A percentile compares a stretch with the other conserved stretches of the same genome.
Conservation (phyloP, 2,888 invertebrate species). For the Boloria euphrosyne region DNA sequence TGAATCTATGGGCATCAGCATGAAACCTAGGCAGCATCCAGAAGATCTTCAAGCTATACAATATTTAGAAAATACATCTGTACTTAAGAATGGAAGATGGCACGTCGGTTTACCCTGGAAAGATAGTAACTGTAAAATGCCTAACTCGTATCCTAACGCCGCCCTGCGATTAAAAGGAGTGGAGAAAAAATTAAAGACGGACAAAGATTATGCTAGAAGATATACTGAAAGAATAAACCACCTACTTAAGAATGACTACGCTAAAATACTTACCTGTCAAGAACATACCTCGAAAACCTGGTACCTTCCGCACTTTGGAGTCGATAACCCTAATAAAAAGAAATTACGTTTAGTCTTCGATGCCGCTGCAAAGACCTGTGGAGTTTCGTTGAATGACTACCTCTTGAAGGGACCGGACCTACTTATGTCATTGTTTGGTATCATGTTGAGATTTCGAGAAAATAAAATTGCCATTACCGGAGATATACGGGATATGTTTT, state of each 20-base stretch:
- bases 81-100: slow-evolving; percentile 38
- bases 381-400: slow-evolving; percentile 41
- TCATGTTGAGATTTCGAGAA: slow-evolving; percentile 51
- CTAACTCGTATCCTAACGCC: slow-evolving; percentile 38
- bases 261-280: slow-evolving; percentile 29
- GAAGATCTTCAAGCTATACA: slow-evolving; percentile 31
- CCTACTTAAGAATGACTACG: slow-evolving; percentile 41
- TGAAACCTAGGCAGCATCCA: not conserved
- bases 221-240: slow-evolving; percentile 42
- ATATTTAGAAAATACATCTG: slow-evolving; percentile 37
- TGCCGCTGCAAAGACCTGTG: slow-evolving; percentile 34
- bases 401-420: slow-evolving; percentile 43
- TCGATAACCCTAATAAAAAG: slow-evolving; percentile 35
- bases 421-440: slow-evolving; percentile 46
- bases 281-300: slow-evolving; percentile 28
- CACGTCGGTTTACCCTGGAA: slow-evolving; percentile 43
- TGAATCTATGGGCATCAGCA: not conserved
- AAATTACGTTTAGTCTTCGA: slow-evolving; percentile 42
- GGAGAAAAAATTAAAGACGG: slow-evolving; percentile 37
- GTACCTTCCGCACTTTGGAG: slow-evolving; percentile 42
- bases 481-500: not conserved
- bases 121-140: slow-evolving; percentile 33
- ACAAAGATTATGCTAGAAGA: slow-evolving; percentile 27
- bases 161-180: slow-evolving; percentile 37
- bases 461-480: slow-evolving; percentile 27